phyloP scores from a whole-genome alignment of 2,888 invertebrate species.

The Ischnus inquisitorius region DNA sequence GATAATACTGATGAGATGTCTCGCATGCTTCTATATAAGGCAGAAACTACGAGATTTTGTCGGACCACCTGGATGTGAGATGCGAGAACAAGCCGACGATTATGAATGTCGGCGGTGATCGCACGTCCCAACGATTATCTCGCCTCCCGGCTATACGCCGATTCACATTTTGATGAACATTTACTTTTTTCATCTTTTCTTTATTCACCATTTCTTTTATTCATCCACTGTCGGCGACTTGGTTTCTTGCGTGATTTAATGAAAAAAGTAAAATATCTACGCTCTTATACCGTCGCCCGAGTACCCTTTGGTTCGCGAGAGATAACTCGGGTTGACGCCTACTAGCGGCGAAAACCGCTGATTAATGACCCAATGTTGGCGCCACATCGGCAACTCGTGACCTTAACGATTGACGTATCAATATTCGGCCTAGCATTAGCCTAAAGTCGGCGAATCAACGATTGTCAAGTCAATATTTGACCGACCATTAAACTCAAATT shows the following conservation, averaged over 20 bases:
- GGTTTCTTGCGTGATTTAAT: too few species aligned
- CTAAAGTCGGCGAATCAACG: background rate
- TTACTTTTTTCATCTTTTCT: background rate
- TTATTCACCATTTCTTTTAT: background rate
- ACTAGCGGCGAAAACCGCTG: too few species aligned
- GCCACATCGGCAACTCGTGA: too few species aligned
- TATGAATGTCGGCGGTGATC: constrained; percentile 23
- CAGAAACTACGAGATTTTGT: background rate
- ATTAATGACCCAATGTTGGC: too few species aligned
- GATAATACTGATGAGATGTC: constrained; percentile 31
- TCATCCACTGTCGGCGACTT: too few species aligned
- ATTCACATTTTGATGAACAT: background rate
- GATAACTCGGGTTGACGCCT: too few species aligned
- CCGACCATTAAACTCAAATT: too few species aligned
- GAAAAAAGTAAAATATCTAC: too few species aligned
- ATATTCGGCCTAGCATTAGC: too few species aligned
- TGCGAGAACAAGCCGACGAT: constrained; percentile 31
- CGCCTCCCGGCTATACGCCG: constrained; percentile 13
- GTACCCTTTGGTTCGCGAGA: too few species aligned
- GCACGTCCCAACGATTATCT: constrained; percentile 23
- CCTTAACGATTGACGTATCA: too few species aligned
- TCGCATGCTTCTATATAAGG: constrained; percentile 3
- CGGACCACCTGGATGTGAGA: constrained; percentile 35
- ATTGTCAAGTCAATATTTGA: background rate
- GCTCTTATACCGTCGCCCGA: too few species aligned